Base-by-base conservation (phyloP, 2,113 vertebrate species). In the Dipodomys stephensi region DNA sequence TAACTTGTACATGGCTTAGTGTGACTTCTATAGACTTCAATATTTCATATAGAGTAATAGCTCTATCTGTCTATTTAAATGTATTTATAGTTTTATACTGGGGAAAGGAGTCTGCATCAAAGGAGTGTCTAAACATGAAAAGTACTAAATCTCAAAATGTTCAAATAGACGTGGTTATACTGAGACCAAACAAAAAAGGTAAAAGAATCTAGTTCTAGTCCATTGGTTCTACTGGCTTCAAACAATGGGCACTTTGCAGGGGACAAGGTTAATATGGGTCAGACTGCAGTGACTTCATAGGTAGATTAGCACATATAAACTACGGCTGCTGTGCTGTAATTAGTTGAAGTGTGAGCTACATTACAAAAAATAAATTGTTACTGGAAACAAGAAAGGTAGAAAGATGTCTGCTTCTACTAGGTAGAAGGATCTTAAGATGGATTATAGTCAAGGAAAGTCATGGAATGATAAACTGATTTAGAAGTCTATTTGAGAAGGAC, bases 201-300 rank as follows among this genome's bases (percentile, higher is more conserved):
- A 19, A 10, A 83, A 71, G 74, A 64, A 4, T 16, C 12, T 22
- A 15, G 7, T 64, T 71, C 18, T 13, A 4, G n/a, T 77, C 10
- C 32, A 19, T 7, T 49, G 22, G 23, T 20, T 78, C 46, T 6
- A 73, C 4, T 25, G 69, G 7, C 2, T 74, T 83, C 11, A 76
- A 49, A 76, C 35, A 44, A 39, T 22, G n/a, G 12, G 28, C n/a
- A 20, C 19, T 83, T 87, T 91, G 71, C 16, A 39, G 57, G 27
- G 22, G 11, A 23, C 20, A 20, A 12, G 19, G 22, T 64, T 30
- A 2, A 0, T 16, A 15, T 6, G 30, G 12, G 8, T n/a, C 20
- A 74, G 19, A 46, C 25, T 71, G 27, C 12, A 15, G 30, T 12
- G 32, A 44, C 19, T 62, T 86, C 6, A 6, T 11, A 60, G 49